Conservation (phyloP, 2,797 vertebrate species). For the Heliangelus exortis region DNA sequence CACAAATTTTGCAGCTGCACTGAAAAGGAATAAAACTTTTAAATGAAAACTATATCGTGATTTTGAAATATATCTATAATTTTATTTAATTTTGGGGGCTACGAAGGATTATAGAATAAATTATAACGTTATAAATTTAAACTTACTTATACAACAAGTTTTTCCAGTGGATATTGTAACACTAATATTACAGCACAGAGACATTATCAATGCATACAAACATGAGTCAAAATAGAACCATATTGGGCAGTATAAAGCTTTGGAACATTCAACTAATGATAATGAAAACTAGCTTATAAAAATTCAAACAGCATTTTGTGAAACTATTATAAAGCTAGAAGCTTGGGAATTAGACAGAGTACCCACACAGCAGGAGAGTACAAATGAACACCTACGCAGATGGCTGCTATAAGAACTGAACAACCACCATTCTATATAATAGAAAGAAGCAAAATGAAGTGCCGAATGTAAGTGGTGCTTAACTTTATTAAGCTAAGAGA, state of each 20-base stretch:
- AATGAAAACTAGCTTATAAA: slow-evolving; percentile 73
- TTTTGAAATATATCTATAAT: slow-evolving; percentile 52
- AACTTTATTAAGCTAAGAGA: slow-evolving; percentile 78
- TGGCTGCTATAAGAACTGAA: slow-evolving; percentile 73
- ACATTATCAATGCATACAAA: slow-evolving; percentile 65
- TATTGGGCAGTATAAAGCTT: slow-evolving; percentile 70
- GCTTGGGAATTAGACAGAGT: slow-evolving; percentile 70
- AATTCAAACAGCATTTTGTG: slow-evolving; percentile 72
- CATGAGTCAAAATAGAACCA: slow-evolving; percentile 71
- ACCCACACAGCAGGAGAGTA: slow-evolving; percentile 72
- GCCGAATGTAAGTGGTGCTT: slow-evolving; percentile 74
- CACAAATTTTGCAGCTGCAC: slow-evolving; percentile 7
- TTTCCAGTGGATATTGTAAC: slow-evolving; percentile 65
- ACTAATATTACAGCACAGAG: slow-evolving; percentile 58
- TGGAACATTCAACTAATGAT: slow-evolving; percentile 69
- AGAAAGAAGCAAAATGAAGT: slow-evolving; percentile 74
- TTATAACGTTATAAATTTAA: slow-evolving; percentile 63
- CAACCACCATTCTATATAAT: slow-evolving; percentile 61
- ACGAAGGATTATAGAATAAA: slow-evolving; percentile 51
- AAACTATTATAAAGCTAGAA: slow-evolving; percentile 71
- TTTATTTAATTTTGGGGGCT: slow-evolving; percentile 41
- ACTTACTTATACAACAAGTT: slow-evolving; percentile 37
- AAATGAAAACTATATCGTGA: slow-evolving; percentile 41
- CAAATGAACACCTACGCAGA: slow-evolving; percentile 72
- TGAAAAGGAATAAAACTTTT: slow-evolving; percentile 33